A percentile compares a stretch with the other conserved stretches of the same genome.
These are phyloP conservation scores for Drosophila neotestacea DNA, from an alignment of 2,888 invertebrate species.

Conservation along the genomic window DNA sequence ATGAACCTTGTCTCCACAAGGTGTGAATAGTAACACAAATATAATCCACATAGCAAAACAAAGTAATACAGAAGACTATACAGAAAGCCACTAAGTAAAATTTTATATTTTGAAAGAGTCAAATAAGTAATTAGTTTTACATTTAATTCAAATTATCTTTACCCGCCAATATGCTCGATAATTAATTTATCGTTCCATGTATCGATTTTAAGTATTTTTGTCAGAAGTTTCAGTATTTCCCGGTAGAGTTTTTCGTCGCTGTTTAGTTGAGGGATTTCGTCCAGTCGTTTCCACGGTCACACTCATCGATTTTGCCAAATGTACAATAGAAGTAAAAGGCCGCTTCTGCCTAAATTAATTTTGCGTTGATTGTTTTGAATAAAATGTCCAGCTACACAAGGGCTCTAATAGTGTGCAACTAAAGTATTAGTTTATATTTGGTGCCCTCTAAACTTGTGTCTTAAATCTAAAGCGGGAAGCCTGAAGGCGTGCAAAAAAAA, in stretches of 20 bases:
- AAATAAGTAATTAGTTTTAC: too few species aligned
- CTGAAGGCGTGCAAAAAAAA: slow-evolving; percentile 36
- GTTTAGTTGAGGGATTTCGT: too few species aligned
- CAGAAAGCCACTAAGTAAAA: too few species aligned
- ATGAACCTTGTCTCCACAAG: slow-evolving; percentile 50
- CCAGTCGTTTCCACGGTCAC: slow-evolving; percentile 25
- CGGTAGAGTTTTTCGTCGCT: too few species aligned
- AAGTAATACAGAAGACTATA: background rate
- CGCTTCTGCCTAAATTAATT: slow-evolving; percentile 9
- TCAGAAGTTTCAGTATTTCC: background rate
- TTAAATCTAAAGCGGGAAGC: slow-evolving; percentile 1
- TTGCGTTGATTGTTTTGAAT: slow-evolving; percentile 4
- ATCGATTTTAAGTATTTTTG: slow-evolving; percentile 23
- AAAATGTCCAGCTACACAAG: slow-evolving; percentile 20
- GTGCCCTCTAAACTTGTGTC: slow-evolving; percentile 3
- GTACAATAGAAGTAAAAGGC: slow-evolving; percentile 42
- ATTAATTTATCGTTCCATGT: background rate
- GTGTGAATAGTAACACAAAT: background rate
- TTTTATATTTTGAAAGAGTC: background rate
- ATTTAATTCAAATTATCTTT: background rate
- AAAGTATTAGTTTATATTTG: background rate
- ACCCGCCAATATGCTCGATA: slow-evolving; percentile 10
- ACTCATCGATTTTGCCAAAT: slow-evolving; percentile 52
- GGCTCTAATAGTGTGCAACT: background rate
- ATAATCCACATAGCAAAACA: background rate